Percentiles rank a stretch among this genome's conserved stretches.
These are phyloP conservation scores for Siderastrea siderea DNA, from an alignment of 92 coral and sea anemone species.

Conservation along the genomic window DNA sequence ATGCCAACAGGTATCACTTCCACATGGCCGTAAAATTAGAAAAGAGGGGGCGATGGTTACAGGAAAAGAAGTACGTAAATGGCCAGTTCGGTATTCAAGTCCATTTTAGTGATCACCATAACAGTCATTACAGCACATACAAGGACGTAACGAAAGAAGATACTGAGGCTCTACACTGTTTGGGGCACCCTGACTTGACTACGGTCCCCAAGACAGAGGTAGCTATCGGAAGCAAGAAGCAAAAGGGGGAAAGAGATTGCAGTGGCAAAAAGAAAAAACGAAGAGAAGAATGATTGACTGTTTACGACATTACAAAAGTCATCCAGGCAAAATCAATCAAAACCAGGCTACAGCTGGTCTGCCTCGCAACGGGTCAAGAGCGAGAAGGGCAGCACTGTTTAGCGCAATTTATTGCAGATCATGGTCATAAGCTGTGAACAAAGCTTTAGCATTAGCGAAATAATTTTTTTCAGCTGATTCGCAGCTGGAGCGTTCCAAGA, in stretches of 20 bases:
- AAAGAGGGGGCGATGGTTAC: slow-evolving; percentile 51
- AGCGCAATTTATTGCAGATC: slow-evolving; percentile 44
- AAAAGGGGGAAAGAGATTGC: slow-evolving; percentile 14
- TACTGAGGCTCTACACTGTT: slow-evolving; percentile 22
- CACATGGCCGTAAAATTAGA: slow-evolving; percentile 50
- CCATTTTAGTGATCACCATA: slow-evolving; percentile 66
- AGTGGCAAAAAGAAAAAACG: slow-evolving; percentile 2
- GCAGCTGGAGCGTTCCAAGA: slow-evolving; percentile 30
- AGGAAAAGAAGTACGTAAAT: slow-evolving; percentile 35
- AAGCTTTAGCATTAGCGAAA: slow-evolving; percentile 46
- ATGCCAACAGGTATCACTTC: slow-evolving; percentile 24
- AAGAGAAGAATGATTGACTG: slow-evolving; percentile 23
- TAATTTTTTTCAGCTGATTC: slow-evolving; percentile 53
- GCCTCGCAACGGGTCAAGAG: slow-evolving; percentile 39
- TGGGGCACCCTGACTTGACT: slow-evolving; percentile 55
- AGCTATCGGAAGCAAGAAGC: slow-evolving; percentile 29
- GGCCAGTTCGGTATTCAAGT: slow-evolving; percentile 61
- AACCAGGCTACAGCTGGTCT: slow-evolving; percentile 26
- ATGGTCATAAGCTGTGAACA: slow-evolving; percentile 40
- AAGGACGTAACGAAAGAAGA: slow-evolving; percentile 58
- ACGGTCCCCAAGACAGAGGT: slow-evolving; percentile 51
- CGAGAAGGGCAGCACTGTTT: slow-evolving; percentile 31
- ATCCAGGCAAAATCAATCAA: slow-evolving; percentile 7
- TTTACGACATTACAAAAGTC: slow-evolving; percentile 37
- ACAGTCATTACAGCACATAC: slow-evolving; percentile 58